Conservation (phyloP, 2,797 vertebrate genomes). For the Thripadectes ignobilis region DNA sequence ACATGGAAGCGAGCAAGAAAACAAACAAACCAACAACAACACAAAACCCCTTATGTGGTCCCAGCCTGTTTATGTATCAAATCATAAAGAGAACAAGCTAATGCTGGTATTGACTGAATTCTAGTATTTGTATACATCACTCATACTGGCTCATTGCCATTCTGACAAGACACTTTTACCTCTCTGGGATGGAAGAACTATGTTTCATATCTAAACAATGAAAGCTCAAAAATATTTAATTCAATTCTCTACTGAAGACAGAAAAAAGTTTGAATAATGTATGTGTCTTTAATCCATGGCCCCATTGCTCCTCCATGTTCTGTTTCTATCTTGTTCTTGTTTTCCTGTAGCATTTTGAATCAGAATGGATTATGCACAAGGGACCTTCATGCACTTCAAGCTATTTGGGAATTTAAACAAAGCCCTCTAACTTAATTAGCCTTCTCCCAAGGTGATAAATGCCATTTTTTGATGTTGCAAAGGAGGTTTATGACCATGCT, state of each 20-base stretch:
- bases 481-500: not conserved
- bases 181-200: not conserved
- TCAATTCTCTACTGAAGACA: not conserved
- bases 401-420: constrained; percentile 8
- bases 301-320: not conserved
- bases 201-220: not conserved
- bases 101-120: not conserved
- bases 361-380: not conserved
- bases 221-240: not conserved
- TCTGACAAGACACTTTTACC: not conserved
- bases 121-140: not conserved
- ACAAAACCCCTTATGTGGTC: not conserved
- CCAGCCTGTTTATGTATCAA: not conserved
- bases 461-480: not conserved
- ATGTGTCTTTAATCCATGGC: constrained; percentile 2
- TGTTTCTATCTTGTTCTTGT: not conserved
- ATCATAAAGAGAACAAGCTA: not conserved
- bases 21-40: not conserved
- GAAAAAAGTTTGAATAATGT: constrained; percentile 17
- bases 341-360: constrained; percentile 24
- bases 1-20: too few species aligned
- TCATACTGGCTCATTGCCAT: not conserved
- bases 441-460: not conserved
- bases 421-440: constrained; percentile 30
- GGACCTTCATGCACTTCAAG: not conserved